Evolutionary conservation across 2,113 vertebrate genomes (phyloP).

Genomic region (Bubo blakistoni): DNA sequence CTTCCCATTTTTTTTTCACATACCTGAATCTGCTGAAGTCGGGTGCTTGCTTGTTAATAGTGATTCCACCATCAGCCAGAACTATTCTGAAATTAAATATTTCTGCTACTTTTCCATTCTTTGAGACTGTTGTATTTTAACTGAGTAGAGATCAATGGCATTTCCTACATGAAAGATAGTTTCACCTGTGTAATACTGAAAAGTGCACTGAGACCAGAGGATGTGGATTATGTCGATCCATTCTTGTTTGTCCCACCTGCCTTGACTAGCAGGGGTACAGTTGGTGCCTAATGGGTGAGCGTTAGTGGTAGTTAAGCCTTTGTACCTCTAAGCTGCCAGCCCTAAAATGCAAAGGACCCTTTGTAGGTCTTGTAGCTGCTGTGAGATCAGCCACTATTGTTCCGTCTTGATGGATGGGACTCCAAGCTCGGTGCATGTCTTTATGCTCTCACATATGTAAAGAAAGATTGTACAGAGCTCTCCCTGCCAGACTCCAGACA

Average conservation of each 20-base stretch:
- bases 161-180: neutral
- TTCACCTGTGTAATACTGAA: neutral
- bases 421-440: neutral
- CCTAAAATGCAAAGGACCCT: neutral
- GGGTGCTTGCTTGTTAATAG: neutral
- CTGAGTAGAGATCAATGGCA: neutral
- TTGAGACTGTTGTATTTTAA: neutral
- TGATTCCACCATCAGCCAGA: neutral
- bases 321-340: neutral
- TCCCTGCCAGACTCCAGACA: neutral
- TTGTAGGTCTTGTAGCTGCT: neutral
- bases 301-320: neutral
- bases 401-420: neutral
- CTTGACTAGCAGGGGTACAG: neutral
- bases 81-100: neutral
- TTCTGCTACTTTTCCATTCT: neutral
- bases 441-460: accelerated
- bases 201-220: neutral
- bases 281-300: neutral
- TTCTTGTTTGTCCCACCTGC: neutral
- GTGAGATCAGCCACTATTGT: neutral
- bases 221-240: neutral
- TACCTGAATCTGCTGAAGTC: neutral
- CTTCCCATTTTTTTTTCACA: neutral
- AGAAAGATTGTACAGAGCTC: neutral